Base-by-base conservation (phyloP, 2,113 vertebrate genomes). In the Antechinus flavipes region DNA sequence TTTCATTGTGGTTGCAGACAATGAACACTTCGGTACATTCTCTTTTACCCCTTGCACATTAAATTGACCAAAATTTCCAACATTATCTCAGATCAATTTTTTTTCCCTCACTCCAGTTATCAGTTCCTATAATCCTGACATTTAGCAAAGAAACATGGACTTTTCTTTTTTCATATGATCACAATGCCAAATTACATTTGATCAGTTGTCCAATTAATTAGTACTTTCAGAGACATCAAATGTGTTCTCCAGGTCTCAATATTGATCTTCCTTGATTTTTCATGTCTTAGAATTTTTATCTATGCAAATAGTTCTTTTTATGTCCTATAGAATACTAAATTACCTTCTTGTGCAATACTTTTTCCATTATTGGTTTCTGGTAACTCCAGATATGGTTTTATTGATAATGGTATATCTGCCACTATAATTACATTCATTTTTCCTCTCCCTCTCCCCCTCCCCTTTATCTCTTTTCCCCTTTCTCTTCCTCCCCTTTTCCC, bases 1-100 rank as follows among this genome's bases (percentile, higher is more conserved):
- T 96, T 49, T 8, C 22, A 53, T 97, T 54, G 54, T 96, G 93
- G 91, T 96, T 97, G 90, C 61, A 94, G n/a, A 89, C 95, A 94
- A 89, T 93, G 89, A 92, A 91, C 90, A 68, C 30, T 54, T n/a
- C 14, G 94, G 52, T 97, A 96, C 94, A 76, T 76, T 96, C 90
- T 96, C 27, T 76, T 96, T 0, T 26, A 49, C 52, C 27, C 96
- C 89, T 47, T 49, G 56, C 0, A 92, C 95, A 91, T 3, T 92
- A 30, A 25, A 89, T 54, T 6, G 9, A 84, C n/a, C 8, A 92
- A 52, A 91, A 89, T 56, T 84, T 46, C 50, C 93, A 92, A 19
- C 55, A 84, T 92, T 90, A 90, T 58, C 52, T 26, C 54, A 94
- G 47, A 0, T 50, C 84, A 54, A 93, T 76, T 4, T 53, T 54